These are phyloP conservation scores for Urophycis tenuis DNA, from an alignment of 2,797 vertebrate genomes.

Conservation along the genomic window DNA sequence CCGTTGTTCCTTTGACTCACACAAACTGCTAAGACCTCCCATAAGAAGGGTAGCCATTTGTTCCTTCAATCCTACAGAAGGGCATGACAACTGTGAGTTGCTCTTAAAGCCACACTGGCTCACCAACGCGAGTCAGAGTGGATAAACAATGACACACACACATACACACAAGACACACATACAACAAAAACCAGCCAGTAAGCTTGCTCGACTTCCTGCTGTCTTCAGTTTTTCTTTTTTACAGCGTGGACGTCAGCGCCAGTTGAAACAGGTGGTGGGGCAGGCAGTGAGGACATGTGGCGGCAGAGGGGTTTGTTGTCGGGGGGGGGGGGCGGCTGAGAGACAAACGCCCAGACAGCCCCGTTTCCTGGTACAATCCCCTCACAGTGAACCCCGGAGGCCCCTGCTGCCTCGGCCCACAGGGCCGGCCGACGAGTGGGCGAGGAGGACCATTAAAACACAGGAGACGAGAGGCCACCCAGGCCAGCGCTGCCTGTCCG, in stretches of 20 bases:
- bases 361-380: constrained; percentile 35
- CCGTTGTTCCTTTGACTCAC: not conserved
- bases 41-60: not conserved
- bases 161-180: too few species aligned
- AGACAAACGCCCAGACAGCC: constrained; percentile 25
- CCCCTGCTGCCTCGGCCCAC: constrained; percentile 1
- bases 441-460: constrained; percentile 55
- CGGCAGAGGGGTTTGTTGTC: not conserved
- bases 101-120: not conserved
- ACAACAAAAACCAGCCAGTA: constrained; percentile 16
- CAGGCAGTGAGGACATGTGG: constrained; percentile 6
- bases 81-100: not conserved
- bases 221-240: constrained; percentile 38
- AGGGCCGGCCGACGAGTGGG: constrained; percentile 17
- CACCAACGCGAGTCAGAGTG: not conserved
- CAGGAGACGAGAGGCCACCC: constrained; percentile 48
- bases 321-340: not conserved
- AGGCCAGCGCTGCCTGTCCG: constrained; percentile 13
- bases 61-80: not conserved
- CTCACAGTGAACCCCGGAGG: constrained; percentile 13
- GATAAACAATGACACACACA: constrained; percentile 10
- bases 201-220: not conserved
- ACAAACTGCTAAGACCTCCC: constrained; percentile 3
- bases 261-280: constrained; percentile 51
- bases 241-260: constrained; percentile 45